A percentile compares a stretch with the other conserved stretches of the same genome.
phyloP scores from a whole-genome alignment of 2,888 invertebrate species.

The Drosophila lutescens region DNA sequence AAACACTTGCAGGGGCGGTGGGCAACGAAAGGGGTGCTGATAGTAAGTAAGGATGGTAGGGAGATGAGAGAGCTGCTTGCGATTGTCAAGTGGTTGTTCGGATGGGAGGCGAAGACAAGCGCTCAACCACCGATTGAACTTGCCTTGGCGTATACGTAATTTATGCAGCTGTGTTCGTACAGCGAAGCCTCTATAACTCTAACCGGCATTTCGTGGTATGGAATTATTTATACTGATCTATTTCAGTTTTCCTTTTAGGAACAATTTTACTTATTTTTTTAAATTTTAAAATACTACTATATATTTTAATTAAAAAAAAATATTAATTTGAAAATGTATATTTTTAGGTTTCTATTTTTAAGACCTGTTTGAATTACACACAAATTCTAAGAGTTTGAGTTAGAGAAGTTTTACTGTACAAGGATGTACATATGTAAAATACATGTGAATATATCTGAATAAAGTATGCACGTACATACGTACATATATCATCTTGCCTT shows the following conservation, averaged over 20 bases:
- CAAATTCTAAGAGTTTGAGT: neutral
- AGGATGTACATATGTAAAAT: neutral
- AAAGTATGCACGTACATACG: conserved; percentile 29
- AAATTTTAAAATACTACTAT: too few species aligned
- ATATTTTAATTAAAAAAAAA: too few species aligned
- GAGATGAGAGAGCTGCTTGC: conserved; percentile 42
- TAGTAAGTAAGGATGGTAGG: conserved; percentile 14
- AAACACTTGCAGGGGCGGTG: conserved; percentile 23
- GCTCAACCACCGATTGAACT: conserved; percentile 58
- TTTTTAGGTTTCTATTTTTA: too few species aligned
- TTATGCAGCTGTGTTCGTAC: conserved; percentile 61
- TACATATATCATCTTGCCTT: conserved; percentile 43
- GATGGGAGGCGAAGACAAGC: conserved; percentile 33
- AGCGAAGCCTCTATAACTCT: conserved; percentile 5
- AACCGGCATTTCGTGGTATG: too few species aligned
- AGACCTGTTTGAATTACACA: too few species aligned
- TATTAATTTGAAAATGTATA: neutral
- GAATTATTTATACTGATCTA: too few species aligned
- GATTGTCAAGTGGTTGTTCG: conserved; percentile 65
- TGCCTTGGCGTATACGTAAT: conserved; percentile 70
- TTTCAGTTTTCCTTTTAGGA: too few species aligned
- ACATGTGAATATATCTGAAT: conserved; percentile 4
- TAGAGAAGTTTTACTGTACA: conserved; percentile 2
- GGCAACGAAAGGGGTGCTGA: neutral
- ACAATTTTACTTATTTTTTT: too few species aligned